Percentiles rank a stretch among this genome's conserved stretches.
Evolutionary conservation across 2,888 invertebrate genomes (phyloP).

Genomic region (Amphimallon solstitiale): DNA sequence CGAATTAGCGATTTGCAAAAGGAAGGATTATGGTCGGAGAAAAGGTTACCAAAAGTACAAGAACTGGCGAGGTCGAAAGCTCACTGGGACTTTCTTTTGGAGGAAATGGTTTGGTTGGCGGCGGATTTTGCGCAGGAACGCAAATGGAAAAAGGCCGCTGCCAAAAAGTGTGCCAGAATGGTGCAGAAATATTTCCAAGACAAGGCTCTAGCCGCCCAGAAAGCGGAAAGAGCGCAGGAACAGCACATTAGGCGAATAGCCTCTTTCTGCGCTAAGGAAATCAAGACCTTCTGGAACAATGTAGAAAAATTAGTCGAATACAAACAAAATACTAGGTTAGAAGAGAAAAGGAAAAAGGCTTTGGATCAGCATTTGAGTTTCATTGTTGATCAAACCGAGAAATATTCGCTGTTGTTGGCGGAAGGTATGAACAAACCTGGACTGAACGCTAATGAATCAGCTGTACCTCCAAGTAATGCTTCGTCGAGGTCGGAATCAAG

Average conservation of each 20-base stretch:
- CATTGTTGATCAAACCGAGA: slow-evolving; percentile 98
- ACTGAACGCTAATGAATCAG: slow-evolving; percentile 46
- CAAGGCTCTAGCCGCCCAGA: slow-evolving; percentile 87
- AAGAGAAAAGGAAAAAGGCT: slow-evolving; percentile 94
- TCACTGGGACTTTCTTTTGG: slow-evolving; percentile 98
- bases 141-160: slow-evolving; percentile 97
- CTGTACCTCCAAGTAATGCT: slow-evolving; percentile 62
- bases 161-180: slow-evolving; percentile 91
- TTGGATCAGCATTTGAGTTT: slow-evolving; percentile 96
- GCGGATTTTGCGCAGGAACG: slow-evolving; percentile 98
- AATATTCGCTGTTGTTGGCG: slow-evolving; percentile 90
- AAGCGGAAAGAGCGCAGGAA: slow-evolving; percentile 92
- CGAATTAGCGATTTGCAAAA: slow-evolving; percentile 91
- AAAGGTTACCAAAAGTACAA: slow-evolving; percentile 89
- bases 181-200: slow-evolving; percentile 93
- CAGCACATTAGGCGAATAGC: slow-evolving; percentile 87
- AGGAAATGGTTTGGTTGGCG: slow-evolving; percentile 99
- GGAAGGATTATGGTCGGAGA: slow-evolving; percentile 94
- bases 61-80: slow-evolving; percentile 91
- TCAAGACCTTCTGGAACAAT: slow-evolving; percentile 94
- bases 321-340: slow-evolving; percentile 90
- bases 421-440: slow-evolving; percentile 80
- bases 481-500: slow-evolving; percentile 65
- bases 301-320: slow-evolving; percentile 97
- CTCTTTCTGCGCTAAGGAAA: slow-evolving; percentile 90